These are phyloP conservation scores for Caenorhabditis virilis DNA, from an alignment of 2,888 invertebrate genomes.

Conservation along the genomic window DNA sequence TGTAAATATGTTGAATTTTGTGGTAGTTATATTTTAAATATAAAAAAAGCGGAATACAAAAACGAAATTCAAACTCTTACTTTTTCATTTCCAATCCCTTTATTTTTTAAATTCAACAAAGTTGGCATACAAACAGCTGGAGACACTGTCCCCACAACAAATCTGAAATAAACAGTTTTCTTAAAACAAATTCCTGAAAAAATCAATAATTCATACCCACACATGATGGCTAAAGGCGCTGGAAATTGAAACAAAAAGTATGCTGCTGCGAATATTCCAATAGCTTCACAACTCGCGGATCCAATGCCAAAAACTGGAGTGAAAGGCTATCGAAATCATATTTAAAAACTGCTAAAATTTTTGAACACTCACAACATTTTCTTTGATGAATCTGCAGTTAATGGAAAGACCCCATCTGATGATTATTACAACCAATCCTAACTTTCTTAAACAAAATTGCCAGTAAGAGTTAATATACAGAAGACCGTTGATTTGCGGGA, in stretches of 20 bases:
- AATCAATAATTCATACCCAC: conserved; percentile 17
- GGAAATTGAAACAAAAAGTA: conserved; percentile 27
- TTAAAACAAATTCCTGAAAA: background rate
- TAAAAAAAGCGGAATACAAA: background rate
- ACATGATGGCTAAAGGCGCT: conserved; percentile 19
- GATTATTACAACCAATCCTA: conserved; percentile 39
- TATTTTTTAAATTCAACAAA: conserved; percentile 25
- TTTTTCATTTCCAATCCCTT: conserved; percentile 34
- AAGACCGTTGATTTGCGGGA: conserved; percentile 25
- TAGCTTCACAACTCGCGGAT: conserved; percentile 28
- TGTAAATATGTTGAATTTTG: too few relatives aligned
- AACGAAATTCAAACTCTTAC: too few relatives aligned
- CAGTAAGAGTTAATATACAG: conserved; percentile 38
- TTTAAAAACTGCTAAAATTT: background rate
- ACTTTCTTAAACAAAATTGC: conserved; percentile 36
- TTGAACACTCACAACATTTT: conserved; percentile 26
- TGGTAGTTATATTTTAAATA: too few relatives aligned
- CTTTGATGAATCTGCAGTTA: conserved; percentile 28
- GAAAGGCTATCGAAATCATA: conserved; percentile 17
- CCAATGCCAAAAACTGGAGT: conserved; percentile 32
- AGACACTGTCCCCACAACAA: conserved; percentile 38
- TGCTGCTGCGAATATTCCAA: conserved; percentile 23
- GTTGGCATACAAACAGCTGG: conserved; percentile 37
- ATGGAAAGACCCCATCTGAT: conserved; percentile 44
- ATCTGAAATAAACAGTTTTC: conserved; percentile 7